Evolutionary conservation across 37 sponge, comb jelly and placozoan genomes (phyloP).

Genomic region (Lycopodina hypogea): DNA sequence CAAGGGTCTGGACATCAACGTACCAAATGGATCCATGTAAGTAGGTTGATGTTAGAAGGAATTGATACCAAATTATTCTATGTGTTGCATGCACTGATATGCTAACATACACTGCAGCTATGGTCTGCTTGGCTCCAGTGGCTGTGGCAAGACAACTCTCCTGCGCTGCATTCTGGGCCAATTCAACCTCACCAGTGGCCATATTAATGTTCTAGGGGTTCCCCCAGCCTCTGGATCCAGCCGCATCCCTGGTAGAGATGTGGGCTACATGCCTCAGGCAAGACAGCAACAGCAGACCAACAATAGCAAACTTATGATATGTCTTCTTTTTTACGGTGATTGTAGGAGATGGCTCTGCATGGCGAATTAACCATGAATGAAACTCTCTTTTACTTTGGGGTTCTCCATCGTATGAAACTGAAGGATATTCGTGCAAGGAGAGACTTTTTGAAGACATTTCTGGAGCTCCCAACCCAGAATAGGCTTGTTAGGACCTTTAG

Average conservation of each 20-base stretch:
- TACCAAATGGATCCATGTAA: conserved; percentile 62
- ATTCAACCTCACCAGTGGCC: conserved; percentile 51
- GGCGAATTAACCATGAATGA: conserved; percentile 69
- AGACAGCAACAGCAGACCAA: too few species aligned
- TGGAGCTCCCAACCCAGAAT: conserved; percentile 57
- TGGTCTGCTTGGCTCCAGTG: conserved; percentile 85
- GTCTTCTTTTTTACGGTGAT: too few species aligned
- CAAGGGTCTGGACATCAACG: conserved; percentile 52
- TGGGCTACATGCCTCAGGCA: conserved; percentile 93
- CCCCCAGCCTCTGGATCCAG: conserved; percentile 62
- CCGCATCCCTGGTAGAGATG: conserved; percentile 66
- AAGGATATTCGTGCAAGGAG: conserved; percentile 43
- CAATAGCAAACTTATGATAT: too few species aligned
- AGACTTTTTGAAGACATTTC: conserved; percentile 55
- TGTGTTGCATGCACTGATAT: too few species aligned
- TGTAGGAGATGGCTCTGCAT: conserved; percentile 73
- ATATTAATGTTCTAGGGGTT: conserved; percentile 51
- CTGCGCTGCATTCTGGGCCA: conserved; percentile 78
- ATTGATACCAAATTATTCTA: too few species aligned
- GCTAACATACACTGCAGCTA: too few species aligned
- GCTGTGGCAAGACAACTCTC: conserved; percentile 92
- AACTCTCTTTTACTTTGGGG: conserved; percentile 79
- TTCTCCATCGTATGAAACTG: conserved; percentile 57
- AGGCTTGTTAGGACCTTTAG: conserved; percentile 63
- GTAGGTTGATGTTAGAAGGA: neutral